Evolutionary conservation across 2,888 invertebrate genomes (phyloP), one percentile per base, ranked within the genome.

Genomic region (Carpatolechia fugitivella): DNA sequence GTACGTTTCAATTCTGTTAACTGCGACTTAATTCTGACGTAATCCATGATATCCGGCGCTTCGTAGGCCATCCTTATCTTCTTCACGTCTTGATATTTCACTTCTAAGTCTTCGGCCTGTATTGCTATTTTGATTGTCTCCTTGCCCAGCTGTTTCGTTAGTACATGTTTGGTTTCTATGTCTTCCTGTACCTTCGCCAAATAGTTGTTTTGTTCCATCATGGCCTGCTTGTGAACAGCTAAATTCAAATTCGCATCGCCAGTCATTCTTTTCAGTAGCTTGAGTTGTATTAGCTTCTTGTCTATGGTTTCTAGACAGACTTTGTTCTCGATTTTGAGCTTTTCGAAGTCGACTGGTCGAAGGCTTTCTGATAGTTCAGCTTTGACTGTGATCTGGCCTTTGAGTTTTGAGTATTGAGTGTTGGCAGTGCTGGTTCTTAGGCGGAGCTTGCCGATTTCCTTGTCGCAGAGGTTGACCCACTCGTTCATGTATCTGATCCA

Each of bases 341-440:
- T 92, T 30, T 93, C 92, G 61, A 94, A 94, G 69, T 94, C 94
- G 0, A 93, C 91, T 0, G 92, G 89, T 51, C 91, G 82, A 0
- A 94, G 71, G 47, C 85, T 89, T 57, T 92, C 92, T 11, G 92
- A 92, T 0, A 93, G 66, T 65, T 93, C 92, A 4, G 86, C 81
- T 59, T 93, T 92, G 5, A 91, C 82, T 30, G 84, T 78, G 1
- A 93, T 85, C 58, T 92, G 91, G 0, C 86, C 79, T 57, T 89
- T 91, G 0, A 93, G 70, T 70, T 92, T 92, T 38, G 77, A 84
- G 64, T 87, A 89, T 58, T 91, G 91, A 0, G 85, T 82, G 68
- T 91, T 92, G 0, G 91, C 64, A 0, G 92, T 92, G 54, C 91
- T 89, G 0, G 90, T 92, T 55, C 92, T 78, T 0, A 94, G 77